Evolutionary conservation across 2,797 vertebrate genomes (phyloP), one percentile per base, ranked within the genome.

Genomic region (Cirrhinus molitorella): DNA sequence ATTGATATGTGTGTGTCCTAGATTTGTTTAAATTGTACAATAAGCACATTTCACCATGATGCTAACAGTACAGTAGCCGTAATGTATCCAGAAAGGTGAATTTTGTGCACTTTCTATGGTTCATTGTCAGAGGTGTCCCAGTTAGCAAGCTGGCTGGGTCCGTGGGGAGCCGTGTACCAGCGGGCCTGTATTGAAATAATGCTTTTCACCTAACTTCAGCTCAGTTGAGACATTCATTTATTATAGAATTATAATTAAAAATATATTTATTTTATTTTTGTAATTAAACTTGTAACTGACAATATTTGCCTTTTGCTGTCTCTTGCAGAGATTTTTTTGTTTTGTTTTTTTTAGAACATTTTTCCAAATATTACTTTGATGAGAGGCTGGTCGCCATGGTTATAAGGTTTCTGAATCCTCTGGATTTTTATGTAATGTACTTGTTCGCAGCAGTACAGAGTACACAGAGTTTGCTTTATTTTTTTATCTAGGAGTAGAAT

Each of bases 61-160:
- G 1, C 19, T 21, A 9, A 40, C 17, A 70, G 34, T 49, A 66
- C 19, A 83, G 25, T 8, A 28, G 14, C 16, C 1, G 34, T 66
- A 34, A 75, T 63, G 28, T 51, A 37, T 80, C 28, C 70, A 57
- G 57, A 21, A 57, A 7, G 28, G 6, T 16, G 31, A 43, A 25
- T 53, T 57, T 79, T 85, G 89, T 77, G 40, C 75, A 87, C 88
- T 90, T 83, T 91, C 90, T 87, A 90, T 91, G 90, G 89, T 93
- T 93, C 90, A 92, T 92, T 93, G 92, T 93, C 92, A 92, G 90
- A 91, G 63, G 91, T 91, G 92, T 94, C 93, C 93, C 92, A 94
- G 91, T 94, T 95, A 92, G 93, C 90, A 92, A 92, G 92, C 91
- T 92, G 91, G 89, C 89, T 87, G 25, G 87, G 87, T 93, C 93